Percentiles rank a stretch among this genome's conserved stretches.
These are phyloP conservation scores for Sinella curviseta DNA, from an alignment of 1,140 invertebrate species.

Conservation along the genomic window DNA sequence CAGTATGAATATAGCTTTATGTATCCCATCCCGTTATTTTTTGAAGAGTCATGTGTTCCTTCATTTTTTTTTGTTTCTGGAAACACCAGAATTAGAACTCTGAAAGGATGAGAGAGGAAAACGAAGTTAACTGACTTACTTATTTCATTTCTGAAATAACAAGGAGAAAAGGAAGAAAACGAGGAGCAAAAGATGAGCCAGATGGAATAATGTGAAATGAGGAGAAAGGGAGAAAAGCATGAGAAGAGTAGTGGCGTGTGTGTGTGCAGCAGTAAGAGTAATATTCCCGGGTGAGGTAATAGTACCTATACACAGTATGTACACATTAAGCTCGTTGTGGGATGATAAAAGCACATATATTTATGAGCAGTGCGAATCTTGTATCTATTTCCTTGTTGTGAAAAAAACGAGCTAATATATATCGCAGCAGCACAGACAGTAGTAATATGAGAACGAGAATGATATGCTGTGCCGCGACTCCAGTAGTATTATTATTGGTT, in stretches of 20 bases:
- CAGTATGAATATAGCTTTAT: no score
- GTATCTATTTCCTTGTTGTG: neutral
- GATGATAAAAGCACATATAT: conserved; percentile 7
- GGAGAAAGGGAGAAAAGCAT: neutral
- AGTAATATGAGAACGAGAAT: no score
- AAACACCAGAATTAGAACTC: no score
- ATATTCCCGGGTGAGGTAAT: conserved; percentile 9
- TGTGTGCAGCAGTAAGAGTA: no score
- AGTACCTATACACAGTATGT: conserved; percentile 3
- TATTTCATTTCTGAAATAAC: neutral
- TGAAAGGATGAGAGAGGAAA: neutral
- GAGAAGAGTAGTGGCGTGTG: no score
- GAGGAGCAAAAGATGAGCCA: conserved; percentile 3
- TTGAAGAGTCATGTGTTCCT: neutral
- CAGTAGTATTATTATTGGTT: conserved; percentile 14
- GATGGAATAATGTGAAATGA: neutral
- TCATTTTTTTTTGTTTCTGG: neutral
- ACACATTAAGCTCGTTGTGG: conserved; percentile 2
- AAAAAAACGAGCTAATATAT: neutral
- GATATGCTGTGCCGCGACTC: no score
- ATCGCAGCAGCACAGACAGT: no score
- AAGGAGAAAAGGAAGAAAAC: no score
- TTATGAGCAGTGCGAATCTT: neutral
- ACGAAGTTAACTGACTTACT: neutral
- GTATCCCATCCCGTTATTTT: no score